Evolutionary conservation across 1,140 invertebrate genomes (phyloP), one percentile per base, ranked within the genome.

Genomic region (Orchesella cincta): DNA sequence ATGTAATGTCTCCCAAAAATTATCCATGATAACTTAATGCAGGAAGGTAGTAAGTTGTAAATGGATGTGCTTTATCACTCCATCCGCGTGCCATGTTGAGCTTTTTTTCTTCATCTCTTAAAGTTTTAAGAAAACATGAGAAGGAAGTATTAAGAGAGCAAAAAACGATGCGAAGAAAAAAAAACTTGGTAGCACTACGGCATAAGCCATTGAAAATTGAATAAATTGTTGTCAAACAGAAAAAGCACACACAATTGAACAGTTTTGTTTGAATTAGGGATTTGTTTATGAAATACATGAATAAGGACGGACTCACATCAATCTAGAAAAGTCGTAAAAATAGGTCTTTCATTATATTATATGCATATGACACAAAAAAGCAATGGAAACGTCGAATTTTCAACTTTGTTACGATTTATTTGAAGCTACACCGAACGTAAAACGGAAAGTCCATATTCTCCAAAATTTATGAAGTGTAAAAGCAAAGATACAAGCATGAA

Each of bases 191-290:
- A 46, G 39, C 39, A 46, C 8, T 20, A 20, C 20, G 39, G 39
- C 8, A 46, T 12, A 46, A 46, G 39, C 39, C 39, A 46, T 46
- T 12, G 39, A 46, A 46, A 46, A 46, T 46, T 46, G 39, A 12
- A 8, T 12, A 46, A 20, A 46, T 46, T 46, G 39, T n/a, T n/a
- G n/a, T n/a, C n/a, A n/a, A n/a, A n/a, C n/a, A n/a, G 18, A 46
- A 46, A 8, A 46, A 46, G 39, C 5, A 46, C 39, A 46, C 12
- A 26, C 26, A 57, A 26, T 16, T 3, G 8, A 57, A 57, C 3
- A 57, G 54, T 26, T 57, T 26, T 57, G 54, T 57, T 57, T 57
- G 54, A 57, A 5, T 12, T 18, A 57, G 54, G 54, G 54, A 57
- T 57, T 57, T 57, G 54, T 57, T 23, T 57, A 12, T 57, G 54